phyloP scores from a whole-genome alignment of 1,140 invertebrate genomes.

The Wiebesia pumilae region DNA sequence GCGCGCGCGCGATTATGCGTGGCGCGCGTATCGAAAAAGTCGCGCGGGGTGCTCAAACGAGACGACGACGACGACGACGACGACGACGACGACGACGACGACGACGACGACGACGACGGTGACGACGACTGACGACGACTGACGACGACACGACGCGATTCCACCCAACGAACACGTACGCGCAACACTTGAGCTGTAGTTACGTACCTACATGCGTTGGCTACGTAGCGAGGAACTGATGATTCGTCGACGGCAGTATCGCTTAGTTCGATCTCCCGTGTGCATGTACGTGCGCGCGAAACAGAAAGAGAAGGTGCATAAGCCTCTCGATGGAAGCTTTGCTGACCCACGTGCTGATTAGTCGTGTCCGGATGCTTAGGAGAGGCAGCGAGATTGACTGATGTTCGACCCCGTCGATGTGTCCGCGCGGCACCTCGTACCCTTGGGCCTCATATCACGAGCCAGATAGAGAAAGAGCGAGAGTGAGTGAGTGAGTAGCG shows the following conservation, averaged over 20 bases:
- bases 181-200: not conserved
- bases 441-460: not conserved
- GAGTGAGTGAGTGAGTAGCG: too few species aligned
- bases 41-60: not conserved
- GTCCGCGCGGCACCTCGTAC: not conserved
- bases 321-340: not conserved
- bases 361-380: not conserved
- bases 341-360: slow-evolving; percentile 25
- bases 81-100: too few species aligned
- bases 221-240: not conserved
- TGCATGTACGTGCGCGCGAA: not conserved
- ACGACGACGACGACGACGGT: too few species aligned
- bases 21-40: not conserved
- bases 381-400: not conserved
- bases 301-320: not conserved
- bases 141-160: not conserved
- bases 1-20: not conserved
- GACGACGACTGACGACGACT: not conserved
- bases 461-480: not conserved
- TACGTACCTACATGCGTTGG: slow-evolving; percentile 15
- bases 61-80: not conserved
- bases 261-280: too few species aligned
- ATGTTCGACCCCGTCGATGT: not conserved
- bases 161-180: not conserved
- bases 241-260: not conserved